Evolutionary conservation across 2,888 invertebrate species (phyloP).

Genomic region (Ectemnius cavifrons): DNA sequence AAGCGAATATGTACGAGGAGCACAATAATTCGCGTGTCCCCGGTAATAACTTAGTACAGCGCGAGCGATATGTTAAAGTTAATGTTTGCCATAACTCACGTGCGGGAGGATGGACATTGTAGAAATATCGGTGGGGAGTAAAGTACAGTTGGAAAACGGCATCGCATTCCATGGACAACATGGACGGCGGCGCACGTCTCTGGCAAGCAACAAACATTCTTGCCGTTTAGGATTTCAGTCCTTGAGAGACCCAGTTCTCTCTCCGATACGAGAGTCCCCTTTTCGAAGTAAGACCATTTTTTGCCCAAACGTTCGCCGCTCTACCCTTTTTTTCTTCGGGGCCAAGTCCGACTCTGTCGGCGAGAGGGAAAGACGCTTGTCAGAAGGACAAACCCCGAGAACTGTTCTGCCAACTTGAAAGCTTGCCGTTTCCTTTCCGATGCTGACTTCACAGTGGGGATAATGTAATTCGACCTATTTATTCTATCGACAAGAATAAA

Average conservation of each 20-base stretch:
- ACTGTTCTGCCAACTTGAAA: background rate
- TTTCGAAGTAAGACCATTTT: slow-evolving; percentile 66
- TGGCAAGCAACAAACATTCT: no score
- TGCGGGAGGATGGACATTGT: background rate
- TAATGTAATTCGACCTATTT: no score
- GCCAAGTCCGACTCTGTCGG: slow-evolving; percentile 20
- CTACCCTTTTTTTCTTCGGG: background rate
- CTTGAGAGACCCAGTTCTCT: slow-evolving; percentile 12
- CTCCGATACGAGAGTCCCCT: background rate
- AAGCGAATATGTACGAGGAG: background rate
- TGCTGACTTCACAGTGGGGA: no score
- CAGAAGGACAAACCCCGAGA: background rate
- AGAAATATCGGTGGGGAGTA: background rate
- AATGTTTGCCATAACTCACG: background rate
- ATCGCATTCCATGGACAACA: no score
- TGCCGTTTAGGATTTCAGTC: slow-evolving; percentile 15
- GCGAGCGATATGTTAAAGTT: slow-evolving; percentile 14
- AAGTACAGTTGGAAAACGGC: background rate
- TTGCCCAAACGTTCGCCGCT: slow-evolving; percentile 51
- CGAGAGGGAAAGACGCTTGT: slow-evolving; percentile 15
- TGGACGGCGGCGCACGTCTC: no score
- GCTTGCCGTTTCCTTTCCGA: no score
- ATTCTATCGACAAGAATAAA: no score
- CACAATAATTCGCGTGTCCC: slow-evolving; percentile 12
- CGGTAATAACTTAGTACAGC: slow-evolving; percentile 14